phyloP scores from a whole-genome alignment of 53 echinoderm and acorn worm genomes.

The Hippasteria phrygiana region DNA sequence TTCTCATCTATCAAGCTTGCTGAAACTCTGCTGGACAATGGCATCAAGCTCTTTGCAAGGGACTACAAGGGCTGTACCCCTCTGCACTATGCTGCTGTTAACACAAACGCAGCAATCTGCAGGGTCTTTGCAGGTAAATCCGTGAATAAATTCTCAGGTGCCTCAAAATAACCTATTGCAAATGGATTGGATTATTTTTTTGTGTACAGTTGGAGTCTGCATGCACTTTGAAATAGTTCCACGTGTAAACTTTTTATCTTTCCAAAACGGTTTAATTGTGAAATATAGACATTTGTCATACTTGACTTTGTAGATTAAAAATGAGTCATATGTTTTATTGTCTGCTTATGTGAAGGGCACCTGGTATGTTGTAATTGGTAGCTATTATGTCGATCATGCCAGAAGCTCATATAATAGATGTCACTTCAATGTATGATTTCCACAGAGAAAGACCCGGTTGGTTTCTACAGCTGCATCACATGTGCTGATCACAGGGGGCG shows the following conservation, averaged over 20 bases:
- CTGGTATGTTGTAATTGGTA: no score
- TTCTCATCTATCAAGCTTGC: constrained; percentile 68
- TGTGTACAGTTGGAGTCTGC: no score
- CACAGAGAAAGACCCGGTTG: constrained; percentile 76
- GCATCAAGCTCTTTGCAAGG: constrained; percentile 51
- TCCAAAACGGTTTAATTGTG: no score
- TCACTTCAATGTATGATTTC: not conserved
- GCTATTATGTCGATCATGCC: not conserved
- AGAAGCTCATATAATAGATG: no score
- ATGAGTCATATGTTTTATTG: no score
- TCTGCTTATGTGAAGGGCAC: no score
- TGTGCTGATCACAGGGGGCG: constrained; percentile 83
- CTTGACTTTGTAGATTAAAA: no score
- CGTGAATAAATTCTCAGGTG: not conserved
- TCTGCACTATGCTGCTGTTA: constrained; percentile 81
- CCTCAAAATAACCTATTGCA: no score
- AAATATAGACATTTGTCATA: no score
- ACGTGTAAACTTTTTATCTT: no score
- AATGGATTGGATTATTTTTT: no score
- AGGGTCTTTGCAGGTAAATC: constrained; percentile 70
- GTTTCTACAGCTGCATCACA: constrained; percentile 62
- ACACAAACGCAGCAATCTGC: constrained; percentile 68
- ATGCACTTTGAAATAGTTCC: no score
- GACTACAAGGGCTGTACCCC: constrained; percentile 89
- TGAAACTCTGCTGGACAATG: constrained; percentile 66